Percentiles rank a stretch among this genome's conserved stretches.
Evolutionary conservation across 2,113 vertebrate genomes (phyloP).

Genomic region (Phrynosoma platyrhinos): DNA sequence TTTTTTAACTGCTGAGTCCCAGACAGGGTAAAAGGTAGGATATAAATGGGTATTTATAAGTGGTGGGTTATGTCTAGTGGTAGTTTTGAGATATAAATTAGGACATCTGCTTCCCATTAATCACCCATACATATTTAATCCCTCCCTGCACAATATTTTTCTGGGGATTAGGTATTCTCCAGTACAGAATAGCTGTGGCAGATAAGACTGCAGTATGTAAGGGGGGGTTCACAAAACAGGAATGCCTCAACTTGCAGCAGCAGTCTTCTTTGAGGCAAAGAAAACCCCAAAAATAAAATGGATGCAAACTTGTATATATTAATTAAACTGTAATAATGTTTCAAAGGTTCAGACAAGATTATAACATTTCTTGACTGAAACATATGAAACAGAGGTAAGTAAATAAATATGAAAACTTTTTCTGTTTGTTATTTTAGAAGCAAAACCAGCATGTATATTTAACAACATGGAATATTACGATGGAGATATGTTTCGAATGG

Average conservation of each 20-base stretch:
- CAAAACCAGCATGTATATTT: slow-evolving; percentile 87
- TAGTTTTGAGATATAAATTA: not conserved
- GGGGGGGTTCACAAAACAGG: not conserved
- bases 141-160: not conserved
- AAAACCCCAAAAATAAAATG: not conserved
- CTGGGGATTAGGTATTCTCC: not conserved
- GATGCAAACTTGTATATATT: not conserved
- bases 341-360: not conserved
- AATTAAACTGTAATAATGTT: not conserved
- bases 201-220: not conserved
- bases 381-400: not conserved
- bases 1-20: too few relatives aligned
- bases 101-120: not conserved
- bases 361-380: not conserved
- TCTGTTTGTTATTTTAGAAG: slow-evolving; percentile 76
- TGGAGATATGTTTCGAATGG: slow-evolving; percentile 91
- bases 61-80: not conserved
- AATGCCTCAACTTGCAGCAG: not conserved
- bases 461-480: slow-evolving; percentile 86
- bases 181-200: not conserved
- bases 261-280: not conserved
- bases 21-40: too few relatives aligned
- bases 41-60: not conserved
- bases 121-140: not conserved
- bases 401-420: slow-evolving; percentile 7